A percentile compares a stretch with the other conserved stretches of the same genome.
Conservation (phyloP, 2,797 vertebrate genomes). For the Psittacula derbiana region DNA sequence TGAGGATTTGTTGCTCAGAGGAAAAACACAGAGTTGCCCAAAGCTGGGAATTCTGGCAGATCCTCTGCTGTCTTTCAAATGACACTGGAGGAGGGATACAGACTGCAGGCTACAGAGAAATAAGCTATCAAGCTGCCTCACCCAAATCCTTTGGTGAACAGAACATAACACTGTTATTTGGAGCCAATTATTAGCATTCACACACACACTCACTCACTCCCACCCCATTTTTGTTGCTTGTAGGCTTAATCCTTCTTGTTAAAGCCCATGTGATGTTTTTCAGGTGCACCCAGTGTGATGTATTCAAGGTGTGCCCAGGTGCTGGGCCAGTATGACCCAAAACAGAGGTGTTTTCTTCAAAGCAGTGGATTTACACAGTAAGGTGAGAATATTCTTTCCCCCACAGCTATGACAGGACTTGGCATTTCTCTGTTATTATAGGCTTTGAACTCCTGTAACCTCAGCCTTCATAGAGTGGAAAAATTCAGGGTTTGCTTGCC, state of each 20-base stretch:
- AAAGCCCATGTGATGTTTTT: neutral
- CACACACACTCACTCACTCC: too few species aligned
- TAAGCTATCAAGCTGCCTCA: neutral
- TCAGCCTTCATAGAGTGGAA: neutral
- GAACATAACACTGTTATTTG: neutral
- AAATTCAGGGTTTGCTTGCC: constrained; percentile 1
- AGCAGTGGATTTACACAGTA: neutral
- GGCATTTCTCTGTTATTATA: neutral
- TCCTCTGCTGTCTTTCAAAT: neutral
- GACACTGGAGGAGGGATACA: neutral
- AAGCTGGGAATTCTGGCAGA: neutral
- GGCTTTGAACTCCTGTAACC: constrained; percentile 22
- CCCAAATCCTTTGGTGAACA: neutral
- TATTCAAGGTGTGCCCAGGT: neutral
- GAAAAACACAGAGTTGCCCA: neutral
- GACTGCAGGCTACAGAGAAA: neutral
- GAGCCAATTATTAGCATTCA: neutral
- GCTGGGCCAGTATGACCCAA: neutral
- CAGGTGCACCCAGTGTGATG: neutral
- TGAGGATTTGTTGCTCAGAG: neutral
- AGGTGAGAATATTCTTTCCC: neutral
- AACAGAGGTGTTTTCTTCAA: neutral
- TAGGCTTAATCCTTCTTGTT: neutral
- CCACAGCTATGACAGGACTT: neutral
- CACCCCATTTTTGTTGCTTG: fast-evolving